A percentile compares a stretch with the other conserved stretches of the same genome.
Conservation (phyloP, 1,140 invertebrate genomes). For the Drosophila eugracilis region DNA sequence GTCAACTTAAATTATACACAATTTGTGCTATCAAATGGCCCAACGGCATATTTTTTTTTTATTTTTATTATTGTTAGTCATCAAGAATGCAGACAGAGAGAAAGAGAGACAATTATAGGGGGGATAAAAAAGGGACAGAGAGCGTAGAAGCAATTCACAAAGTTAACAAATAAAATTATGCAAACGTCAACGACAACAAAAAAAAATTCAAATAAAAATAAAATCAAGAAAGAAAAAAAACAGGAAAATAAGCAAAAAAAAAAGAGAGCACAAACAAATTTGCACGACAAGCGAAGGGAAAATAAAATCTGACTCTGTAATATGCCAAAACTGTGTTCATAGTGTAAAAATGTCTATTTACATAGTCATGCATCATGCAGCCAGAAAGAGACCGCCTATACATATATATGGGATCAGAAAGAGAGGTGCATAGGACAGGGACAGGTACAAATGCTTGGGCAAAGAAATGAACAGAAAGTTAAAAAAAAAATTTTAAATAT, state of each 20-base stretch:
- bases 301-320: constrained; percentile 60
- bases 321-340: constrained; percentile 70
- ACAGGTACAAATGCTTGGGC: constrained; percentile 10
- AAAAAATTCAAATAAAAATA: constrained; percentile 19
- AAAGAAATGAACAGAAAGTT: constrained; percentile 9
- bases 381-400: constrained; percentile 1
- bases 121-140: constrained; percentile 17
- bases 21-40: constrained; percentile 28
- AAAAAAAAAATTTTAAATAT: constrained; percentile 62
- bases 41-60: constrained; percentile 30
- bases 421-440: not conserved
- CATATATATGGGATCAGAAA: not conserved
- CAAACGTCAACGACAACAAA: constrained; percentile 38
- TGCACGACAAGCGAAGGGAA: constrained; percentile 17
- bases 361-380: constrained; percentile 75
- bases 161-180: constrained; percentile 80
- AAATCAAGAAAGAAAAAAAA: too few species aligned
- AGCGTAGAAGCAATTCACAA: constrained; percentile 42
- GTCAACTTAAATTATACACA: constrained; percentile 5
- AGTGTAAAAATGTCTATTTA: constrained; percentile 81
- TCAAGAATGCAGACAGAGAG: constrained; percentile 32
- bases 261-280: constrained; percentile 40
- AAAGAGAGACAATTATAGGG: not conserved
- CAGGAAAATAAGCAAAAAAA: not conserved
- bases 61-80: too few species aligned